Evolutionary conservation across 2,113 vertebrate genomes (phyloP).

Genomic region (Tetrao urogallus): DNA sequence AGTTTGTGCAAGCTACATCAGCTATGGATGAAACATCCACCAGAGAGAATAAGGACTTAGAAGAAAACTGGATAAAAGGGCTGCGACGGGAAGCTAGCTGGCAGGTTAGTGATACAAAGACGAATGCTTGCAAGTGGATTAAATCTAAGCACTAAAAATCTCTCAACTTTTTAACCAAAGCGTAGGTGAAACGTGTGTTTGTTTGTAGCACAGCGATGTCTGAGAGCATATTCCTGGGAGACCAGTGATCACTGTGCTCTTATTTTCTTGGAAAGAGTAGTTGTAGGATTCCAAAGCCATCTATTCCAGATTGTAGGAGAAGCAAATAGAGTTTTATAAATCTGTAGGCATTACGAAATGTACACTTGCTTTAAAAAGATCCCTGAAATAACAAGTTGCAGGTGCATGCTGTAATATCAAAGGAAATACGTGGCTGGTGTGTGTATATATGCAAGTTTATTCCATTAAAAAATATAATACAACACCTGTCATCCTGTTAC

Average conservation of each 20-base stretch:
- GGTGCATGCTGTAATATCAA: conserved; percentile 70
- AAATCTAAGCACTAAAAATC: conserved; percentile 41
- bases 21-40: conserved; percentile 79
- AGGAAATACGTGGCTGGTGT: conserved; percentile 51
- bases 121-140: not conserved
- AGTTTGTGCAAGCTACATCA: conserved; percentile 70
- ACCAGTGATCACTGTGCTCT: conserved; percentile 45
- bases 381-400: conserved; percentile 75
- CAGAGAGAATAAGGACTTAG: conserved; percentile 77
- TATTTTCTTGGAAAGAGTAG: conserved; percentile 63
- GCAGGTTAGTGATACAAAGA: conserved; percentile 78
- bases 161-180: conserved; percentile 50
- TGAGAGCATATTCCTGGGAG: conserved; percentile 26
- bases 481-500: conserved; percentile 79
- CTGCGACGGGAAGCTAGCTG: conserved; percentile 77
- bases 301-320: conserved; percentile 39
- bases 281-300: conserved; percentile 55
- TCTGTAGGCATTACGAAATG: conserved; percentile 68
- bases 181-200: not conserved
- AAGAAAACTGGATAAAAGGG: conserved; percentile 81
- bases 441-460: conserved; percentile 65
- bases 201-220: conserved; percentile 26
- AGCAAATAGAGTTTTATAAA: conserved; percentile 64
- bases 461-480: conserved; percentile 69
- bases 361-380: conserved; percentile 72